Evolutionary conservation across 2,888 invertebrate species (phyloP), one percentile per base, ranked within the genome.

Genomic region (Amaurobius ferox): DNA sequence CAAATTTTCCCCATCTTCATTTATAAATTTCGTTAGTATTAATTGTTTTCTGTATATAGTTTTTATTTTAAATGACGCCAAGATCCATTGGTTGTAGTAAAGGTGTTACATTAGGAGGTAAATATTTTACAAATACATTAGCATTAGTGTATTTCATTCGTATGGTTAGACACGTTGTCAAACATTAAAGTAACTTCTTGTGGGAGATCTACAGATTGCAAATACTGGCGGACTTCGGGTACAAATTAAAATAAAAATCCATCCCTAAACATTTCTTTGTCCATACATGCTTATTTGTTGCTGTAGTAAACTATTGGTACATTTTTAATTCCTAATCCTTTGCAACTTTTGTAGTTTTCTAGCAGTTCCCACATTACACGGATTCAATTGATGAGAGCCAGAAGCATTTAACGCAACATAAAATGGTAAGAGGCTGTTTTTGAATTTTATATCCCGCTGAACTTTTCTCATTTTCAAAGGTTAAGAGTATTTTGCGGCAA

Each of bases 131-230:
- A 44, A 44, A 44, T 11, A 44, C n/a, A 44, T 44, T 44, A 11
- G 16, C 44, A 44, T 44, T n/a, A 16, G n/a, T n/a, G n/a, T n/a
- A n/a, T n/a, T n/a, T n/a, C n/a, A n/a, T n/a, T n/a, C n/a, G n/a
- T n/a, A n/a, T n/a, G n/a, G n/a, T n/a, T n/a, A 61, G 61, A 13
- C 26, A 26, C 61, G 26, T 61, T 35, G 67, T 67, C 67, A 19
- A 35, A 23, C 67, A 67, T 1, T 0, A 19, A 19, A 67, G 19
- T 35, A 67, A 23, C 32, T 35, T 35, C 32, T 35, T 30, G 30
- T 11, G 44, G 44, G n/a, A 44, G 44, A 44, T 2, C 16, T 3
- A 11, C 44, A 44, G 9, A 2, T 44, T 44, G 16, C 44, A 44
- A 44, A 44, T 44, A n/a, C n/a, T 44, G 9, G 2, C 44, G 44